Base-by-base conservation (phyloP, 2,888 invertebrate genomes). In the Epinotia demarniana region DNA sequence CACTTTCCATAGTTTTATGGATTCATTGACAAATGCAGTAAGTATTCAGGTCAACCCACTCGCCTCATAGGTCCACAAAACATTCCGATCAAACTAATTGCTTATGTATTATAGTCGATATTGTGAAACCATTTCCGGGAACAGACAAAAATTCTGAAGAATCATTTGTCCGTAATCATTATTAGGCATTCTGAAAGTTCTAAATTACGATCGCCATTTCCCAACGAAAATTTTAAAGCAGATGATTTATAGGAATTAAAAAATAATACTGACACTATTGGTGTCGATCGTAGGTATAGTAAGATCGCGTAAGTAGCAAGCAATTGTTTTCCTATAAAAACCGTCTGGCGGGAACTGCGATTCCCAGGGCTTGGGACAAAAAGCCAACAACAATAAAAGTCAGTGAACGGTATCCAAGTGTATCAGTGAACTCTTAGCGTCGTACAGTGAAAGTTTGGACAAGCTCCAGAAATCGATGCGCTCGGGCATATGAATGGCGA, bases 361-460 rank as follows among this genome's bases (percentile, higher is more conserved):
- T 81, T 80, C 80, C 77, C 80, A 72, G 77, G 78, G 67, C 73
- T 19, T 9, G 53, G 58, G 72, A 78, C 73, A 80, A 77, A 77
- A 75, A 78, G 67, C 69, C 74, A 64, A 69, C 46, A 63, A 72
- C 76, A 73, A 62, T 64, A 76, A 79, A 71, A 84, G 78, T 75
- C 83, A 83, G 85, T 89, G 86, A 90, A 89, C 88, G 89, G 89
- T 88, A 86, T 84, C 86, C 77, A 76, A 77, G 77, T 79, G 82
- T 86, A 85, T 83, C 85, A 80, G 80, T 82, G 78, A 84, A 78
- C 81, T 77, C 80, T 83, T 79, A 79, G 82, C 80, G 72, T 85
- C 87, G 85, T 86, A 79, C 78, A 89, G 91, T 90, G 91, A 92
- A 92, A 91, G 90, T 90, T 85, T 75, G 81, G 79, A 81, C 79